Conservation (phyloP, 2,797 vertebrate genomes). For the Lepilemur septentrionalis region DNA sequence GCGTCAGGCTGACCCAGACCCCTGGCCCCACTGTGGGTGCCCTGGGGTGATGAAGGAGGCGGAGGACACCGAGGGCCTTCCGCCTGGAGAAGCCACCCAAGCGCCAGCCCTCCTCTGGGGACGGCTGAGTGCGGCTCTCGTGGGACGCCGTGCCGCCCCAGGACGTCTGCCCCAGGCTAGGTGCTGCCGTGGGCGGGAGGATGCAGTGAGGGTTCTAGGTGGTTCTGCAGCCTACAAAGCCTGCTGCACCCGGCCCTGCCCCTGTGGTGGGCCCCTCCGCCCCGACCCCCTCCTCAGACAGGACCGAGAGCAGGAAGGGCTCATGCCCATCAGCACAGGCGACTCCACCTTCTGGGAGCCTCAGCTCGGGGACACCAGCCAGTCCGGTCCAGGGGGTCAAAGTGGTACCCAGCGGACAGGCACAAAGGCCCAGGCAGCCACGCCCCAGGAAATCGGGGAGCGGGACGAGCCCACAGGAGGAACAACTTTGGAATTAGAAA, state of each 20-base stretch:
- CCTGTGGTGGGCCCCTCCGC: background rate
- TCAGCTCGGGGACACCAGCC: background rate
- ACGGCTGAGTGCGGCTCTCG: fast-evolving
- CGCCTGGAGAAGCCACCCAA: background rate
- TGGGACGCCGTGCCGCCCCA: background rate
- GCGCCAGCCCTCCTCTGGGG: background rate
- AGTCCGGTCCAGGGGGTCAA: too few species aligned
- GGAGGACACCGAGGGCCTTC: background rate
- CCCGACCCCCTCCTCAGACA: too few species aligned
- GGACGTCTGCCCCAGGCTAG: background rate
- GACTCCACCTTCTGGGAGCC: background rate
- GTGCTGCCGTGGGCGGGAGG: fast-evolving
- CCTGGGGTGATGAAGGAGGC: background rate
- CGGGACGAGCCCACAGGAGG: background rate
- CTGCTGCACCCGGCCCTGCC: too few species aligned
- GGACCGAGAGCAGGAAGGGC: too few species aligned
- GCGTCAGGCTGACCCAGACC: fast-evolving
- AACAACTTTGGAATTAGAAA: background rate
- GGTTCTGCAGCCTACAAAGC: background rate
- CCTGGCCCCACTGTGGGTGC: background rate
- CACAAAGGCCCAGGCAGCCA: background rate
- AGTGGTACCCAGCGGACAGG: background rate
- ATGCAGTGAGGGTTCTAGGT: background rate
- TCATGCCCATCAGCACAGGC: background rate
- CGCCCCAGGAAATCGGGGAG: fast-evolving